Percentiles rank a stretch among this genome's conserved stretches.
phyloP scores from a whole-genome alignment of 2,113 vertebrate species.

The Garra rufa region DNA sequence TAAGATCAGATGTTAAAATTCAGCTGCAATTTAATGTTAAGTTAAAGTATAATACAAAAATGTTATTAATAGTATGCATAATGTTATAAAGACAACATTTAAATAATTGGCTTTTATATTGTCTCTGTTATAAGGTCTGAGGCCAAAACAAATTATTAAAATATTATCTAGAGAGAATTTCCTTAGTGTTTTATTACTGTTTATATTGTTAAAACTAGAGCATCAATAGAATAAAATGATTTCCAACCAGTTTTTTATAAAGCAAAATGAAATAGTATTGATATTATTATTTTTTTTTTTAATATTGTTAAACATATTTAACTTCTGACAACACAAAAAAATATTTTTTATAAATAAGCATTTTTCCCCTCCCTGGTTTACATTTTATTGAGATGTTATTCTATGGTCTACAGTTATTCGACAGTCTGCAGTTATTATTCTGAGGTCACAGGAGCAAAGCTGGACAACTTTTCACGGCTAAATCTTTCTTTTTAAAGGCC shows the following conservation, averaged over 20 bases:
- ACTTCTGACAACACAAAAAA: neutral
- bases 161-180: neutral
- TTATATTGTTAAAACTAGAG: neutral
- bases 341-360: too few species aligned
- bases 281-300: too few species aligned
- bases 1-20: neutral
- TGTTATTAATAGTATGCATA: neutral
- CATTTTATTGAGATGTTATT: neutral
- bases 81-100: neutral
- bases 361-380: neutral
- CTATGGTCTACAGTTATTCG: neutral
- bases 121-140: too few species aligned
- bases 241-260: neutral
- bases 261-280: neutral
- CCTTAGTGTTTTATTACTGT: neutral
- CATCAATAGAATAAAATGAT: neutral
- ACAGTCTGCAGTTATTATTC: neutral
- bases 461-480: neutral
- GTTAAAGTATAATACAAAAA: neutral
- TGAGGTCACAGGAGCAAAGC: neutral
- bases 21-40: neutral
- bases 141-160: neutral
- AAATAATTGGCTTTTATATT: neutral
- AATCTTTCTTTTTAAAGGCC: slow-evolving; percentile 28
- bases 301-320: neutral